These are phyloP conservation scores for Hydra vulgaris DNA, from an alignment of 30 jellyfish, hydroid and myxozoan species.

Conservation along the genomic window DNA sequence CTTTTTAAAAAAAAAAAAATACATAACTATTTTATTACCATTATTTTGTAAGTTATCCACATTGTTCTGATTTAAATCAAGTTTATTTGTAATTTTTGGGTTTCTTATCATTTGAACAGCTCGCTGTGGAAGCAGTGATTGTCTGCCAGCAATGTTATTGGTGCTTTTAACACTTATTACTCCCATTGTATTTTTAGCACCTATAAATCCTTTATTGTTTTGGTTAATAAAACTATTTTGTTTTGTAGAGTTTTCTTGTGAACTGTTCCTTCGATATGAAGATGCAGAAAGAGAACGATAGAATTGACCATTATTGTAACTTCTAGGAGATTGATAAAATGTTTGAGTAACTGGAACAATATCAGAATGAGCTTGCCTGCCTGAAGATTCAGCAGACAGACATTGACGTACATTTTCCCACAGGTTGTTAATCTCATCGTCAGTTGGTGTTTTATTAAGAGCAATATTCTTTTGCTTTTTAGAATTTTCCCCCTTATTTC, in stretches of 20 bases:
- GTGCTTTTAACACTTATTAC: slow-evolving; percentile 18
- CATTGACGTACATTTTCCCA: slow-evolving; percentile 85
- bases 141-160: slow-evolving; percentile 22
- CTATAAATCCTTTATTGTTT: too few species aligned
- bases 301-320: neutral
- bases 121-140: slow-evolving; percentile 46
- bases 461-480: neutral
- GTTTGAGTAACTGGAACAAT: slow-evolving; percentile 34
- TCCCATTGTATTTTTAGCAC: neutral
- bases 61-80: neutral
- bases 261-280: neutral
- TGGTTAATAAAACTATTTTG: neutral
- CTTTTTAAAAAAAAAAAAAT: too few species aligned
- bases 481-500: too few species aligned
- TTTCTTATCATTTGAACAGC: slow-evolving; percentile 22
- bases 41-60: neutral
- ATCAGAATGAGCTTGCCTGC: slow-evolving; percentile 57
- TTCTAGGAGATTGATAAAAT: neutral
- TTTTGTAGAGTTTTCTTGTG: neutral
- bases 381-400: slow-evolving; percentile 42
- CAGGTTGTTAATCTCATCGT: slow-evolving; percentile 77
- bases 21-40: neutral
- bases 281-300: neutral
- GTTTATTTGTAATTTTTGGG: slow-evolving; percentile 7
- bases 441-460: slow-evolving; percentile 92